Conservation (phyloP, 2,888 invertebrate species). For the Nymphalis polychloros region DNA sequence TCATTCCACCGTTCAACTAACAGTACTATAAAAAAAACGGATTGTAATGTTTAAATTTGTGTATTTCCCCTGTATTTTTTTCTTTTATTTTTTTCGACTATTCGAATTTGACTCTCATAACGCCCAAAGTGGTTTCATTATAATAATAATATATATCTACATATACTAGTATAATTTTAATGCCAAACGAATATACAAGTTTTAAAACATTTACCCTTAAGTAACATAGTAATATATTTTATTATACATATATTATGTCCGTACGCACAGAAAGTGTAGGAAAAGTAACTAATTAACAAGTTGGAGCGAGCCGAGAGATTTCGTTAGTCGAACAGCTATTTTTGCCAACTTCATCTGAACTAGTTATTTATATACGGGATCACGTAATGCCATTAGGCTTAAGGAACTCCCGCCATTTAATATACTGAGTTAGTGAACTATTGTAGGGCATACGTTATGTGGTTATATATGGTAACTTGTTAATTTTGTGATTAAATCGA, state of each 20-base stretch:
- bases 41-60: too few species aligned
- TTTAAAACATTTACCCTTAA: background rate
- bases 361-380: slow-evolving; percentile 36
- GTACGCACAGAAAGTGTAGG: slow-evolving; percentile 47
- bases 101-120: too few species aligned
- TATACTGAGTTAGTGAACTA: slow-evolving; percentile 20
- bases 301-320: slow-evolving; percentile 58
- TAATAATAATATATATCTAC: too few species aligned
- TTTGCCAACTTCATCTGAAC: slow-evolving; percentile 45
- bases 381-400: slow-evolving; percentile 34
- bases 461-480: background rate
- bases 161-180: too few species aligned
- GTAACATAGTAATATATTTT: background rate
- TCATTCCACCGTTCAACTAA: too few species aligned
- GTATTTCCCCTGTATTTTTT: too few species aligned
- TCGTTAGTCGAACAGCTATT: slow-evolving; percentile 65
- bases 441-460: slow-evolving; percentile 6
- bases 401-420: slow-evolving; percentile 21
- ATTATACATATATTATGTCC: slow-evolving; percentile 15
- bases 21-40: too few species aligned
- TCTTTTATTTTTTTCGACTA: too few species aligned
- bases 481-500: background rate
- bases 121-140: too few species aligned
- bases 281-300: slow-evolving; percentile 74
- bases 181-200: too few species aligned